phyloP scores from a whole-genome alignment of 2,888 invertebrate genomes.

The Tachystola acroxantha region DNA sequence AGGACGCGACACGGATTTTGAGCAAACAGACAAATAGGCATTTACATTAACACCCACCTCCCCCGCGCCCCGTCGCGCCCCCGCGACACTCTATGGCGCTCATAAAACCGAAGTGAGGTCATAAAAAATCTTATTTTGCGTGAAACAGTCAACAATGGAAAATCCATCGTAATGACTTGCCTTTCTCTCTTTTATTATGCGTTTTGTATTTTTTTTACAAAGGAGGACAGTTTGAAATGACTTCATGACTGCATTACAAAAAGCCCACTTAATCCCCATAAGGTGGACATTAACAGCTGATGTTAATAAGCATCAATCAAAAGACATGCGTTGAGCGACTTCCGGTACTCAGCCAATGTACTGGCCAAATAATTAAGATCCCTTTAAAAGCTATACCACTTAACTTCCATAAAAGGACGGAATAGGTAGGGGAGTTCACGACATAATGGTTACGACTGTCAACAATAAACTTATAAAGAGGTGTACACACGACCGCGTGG shows the following conservation, averaged over 20 bases:
- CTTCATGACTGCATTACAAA: slow-evolving; percentile 7
- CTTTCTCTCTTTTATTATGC: background rate
- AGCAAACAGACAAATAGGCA: slow-evolving; percentile 70
- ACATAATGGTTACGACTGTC: slow-evolving; percentile 18
- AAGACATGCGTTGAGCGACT: slow-evolving; percentile 12
- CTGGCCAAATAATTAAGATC: slow-evolving; percentile 11
- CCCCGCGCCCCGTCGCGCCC: slow-evolving; percentile 18
- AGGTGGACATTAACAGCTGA: slow-evolving; percentile 12
- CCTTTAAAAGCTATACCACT: slow-evolving; percentile 12
- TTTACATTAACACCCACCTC: slow-evolving; percentile 61
- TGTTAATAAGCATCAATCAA: slow-evolving; percentile 15
- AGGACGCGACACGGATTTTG: slow-evolving; percentile 74
- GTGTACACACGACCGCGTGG: slow-evolving; percentile 19
- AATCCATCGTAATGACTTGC: slow-evolving; percentile 12
- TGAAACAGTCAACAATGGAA: slow-evolving; percentile 26
- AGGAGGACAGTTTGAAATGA: background rate
- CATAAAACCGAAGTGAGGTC: slow-evolving; percentile 23
- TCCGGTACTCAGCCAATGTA: slow-evolving; percentile 10
- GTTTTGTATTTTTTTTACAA: background rate
- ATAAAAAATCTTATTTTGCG: slow-evolving; percentile 24
- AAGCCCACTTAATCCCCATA: slow-evolving; percentile 11
- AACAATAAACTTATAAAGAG: slow-evolving; percentile 22
- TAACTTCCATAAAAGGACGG: slow-evolving; percentile 11
- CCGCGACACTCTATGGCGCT: slow-evolving; percentile 16
- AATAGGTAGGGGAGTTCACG: slow-evolving; percentile 13